Percentiles rank a stretch among this genome's conserved stretches.
phyloP scores from a whole-genome alignment of 2,113 vertebrate genomes.

The Piliocolobus tephrosceles region DNA sequence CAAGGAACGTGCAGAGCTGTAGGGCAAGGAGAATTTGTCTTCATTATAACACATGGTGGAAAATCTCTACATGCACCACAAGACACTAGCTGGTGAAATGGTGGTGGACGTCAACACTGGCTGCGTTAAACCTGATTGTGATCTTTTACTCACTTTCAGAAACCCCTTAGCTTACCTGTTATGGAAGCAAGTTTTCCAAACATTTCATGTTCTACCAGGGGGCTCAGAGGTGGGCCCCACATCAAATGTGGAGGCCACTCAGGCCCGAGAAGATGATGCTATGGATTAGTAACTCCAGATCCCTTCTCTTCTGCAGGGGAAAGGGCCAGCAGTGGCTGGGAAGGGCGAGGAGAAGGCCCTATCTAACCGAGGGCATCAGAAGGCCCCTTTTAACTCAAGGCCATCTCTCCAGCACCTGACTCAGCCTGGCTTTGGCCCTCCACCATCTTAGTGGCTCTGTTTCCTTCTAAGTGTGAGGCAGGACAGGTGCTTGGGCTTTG shows the following conservation, averaged over 20 bases:
- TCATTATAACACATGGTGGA: neutral
- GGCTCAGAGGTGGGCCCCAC: neutral
- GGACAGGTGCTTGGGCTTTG: neutral
- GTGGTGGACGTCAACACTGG: neutral
- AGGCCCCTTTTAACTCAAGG: neutral
- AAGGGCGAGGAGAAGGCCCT: neutral
- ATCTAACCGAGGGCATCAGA: no score
- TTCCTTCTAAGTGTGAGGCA: neutral
- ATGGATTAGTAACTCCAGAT: neutral
- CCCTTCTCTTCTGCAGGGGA: neutral
- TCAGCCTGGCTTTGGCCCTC: neutral
- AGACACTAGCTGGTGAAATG: neutral
- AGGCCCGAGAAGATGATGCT: fast-evolving
- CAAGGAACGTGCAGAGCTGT: neutral
- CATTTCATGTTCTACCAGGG: neutral
- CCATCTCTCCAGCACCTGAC: neutral
- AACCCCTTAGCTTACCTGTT: neutral
- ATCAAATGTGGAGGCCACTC: neutral
- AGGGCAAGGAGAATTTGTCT: neutral
- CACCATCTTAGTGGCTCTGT: neutral
- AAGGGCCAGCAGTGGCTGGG: neutral
- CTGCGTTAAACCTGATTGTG: no score
- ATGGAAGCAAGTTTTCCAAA: neutral
- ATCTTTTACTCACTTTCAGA: neutral
- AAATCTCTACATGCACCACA: neutral